Evolutionary conservation across 2,888 invertebrate genomes (phyloP).

Genomic region (Eupithecia abbreviata): DNA sequence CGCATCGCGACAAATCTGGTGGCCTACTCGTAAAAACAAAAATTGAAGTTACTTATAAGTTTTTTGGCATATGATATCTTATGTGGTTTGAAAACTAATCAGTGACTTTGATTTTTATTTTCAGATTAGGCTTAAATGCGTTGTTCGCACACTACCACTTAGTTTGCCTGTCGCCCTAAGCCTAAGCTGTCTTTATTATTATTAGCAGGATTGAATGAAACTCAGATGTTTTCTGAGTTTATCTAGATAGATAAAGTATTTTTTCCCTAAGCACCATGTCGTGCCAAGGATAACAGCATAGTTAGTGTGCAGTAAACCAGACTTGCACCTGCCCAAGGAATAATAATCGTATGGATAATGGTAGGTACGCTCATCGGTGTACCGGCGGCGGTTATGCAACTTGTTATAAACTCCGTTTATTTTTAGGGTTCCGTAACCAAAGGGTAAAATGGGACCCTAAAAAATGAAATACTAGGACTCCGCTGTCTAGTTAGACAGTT

Average conservation of each 20-base stretch:
- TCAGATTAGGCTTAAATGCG: background rate
- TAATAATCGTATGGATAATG: conserved; percentile 69
- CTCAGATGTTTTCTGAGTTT: background rate
- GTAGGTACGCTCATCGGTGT: conserved; percentile 57
- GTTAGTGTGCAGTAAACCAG: conserved; percentile 31
- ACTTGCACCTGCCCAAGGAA: conserved; percentile 67
- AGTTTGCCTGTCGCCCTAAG: background rate
- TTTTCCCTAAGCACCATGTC: background rate
- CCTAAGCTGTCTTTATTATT: background rate
- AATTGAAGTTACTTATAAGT: too few relatives aligned
- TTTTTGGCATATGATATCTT: too few relatives aligned
- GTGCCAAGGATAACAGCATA: conserved; percentile 19
- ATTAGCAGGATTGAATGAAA: background rate
- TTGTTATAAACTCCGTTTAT: conserved; percentile 9
- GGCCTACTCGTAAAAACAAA: too few relatives aligned
- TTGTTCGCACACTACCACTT: background rate
- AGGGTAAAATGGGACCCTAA: too few relatives aligned
- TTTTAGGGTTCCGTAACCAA: too few relatives aligned
- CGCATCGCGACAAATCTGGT: background rate
- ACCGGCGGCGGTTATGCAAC: conserved; percentile 41
- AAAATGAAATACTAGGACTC: too few relatives aligned
- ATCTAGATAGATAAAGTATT: background rate
- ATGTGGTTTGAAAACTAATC: too few relatives aligned
- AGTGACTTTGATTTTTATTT: too few relatives aligned
- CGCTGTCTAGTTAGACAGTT: too few relatives aligned